Base-by-base conservation (phyloP, 53 echinoderm and acorn worm species). In the Apostichopus leukothele region DNA sequence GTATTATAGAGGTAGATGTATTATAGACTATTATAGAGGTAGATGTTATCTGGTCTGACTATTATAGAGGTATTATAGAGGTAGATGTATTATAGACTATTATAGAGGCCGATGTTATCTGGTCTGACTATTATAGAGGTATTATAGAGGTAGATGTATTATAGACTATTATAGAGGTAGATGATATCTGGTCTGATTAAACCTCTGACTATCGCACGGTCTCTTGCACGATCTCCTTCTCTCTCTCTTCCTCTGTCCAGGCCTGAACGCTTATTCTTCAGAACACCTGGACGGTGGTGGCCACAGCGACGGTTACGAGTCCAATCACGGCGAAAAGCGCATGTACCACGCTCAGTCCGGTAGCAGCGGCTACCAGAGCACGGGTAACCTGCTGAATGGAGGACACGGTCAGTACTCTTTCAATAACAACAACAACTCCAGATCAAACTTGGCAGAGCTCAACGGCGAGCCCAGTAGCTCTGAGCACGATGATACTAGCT, bases 351-450 rank as follows among this genome's bases (percentile, higher is more conserved):
- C 85, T 20, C 85, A 50, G 67, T 85, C 85, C 0, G 84, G 88
- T 67, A 90, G 84, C 73, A 52, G 83, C 39, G 73, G 84, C 21
- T 89, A 91, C 76, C 78, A 81, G 16, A 78, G 89, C 53, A 76
- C 68, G 22, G 83, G 76, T 16, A 88, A 86, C 19, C 20, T 89
- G 22, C 78, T 86, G 6, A 86, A 78, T 23, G 89, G 89, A 9
- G 91, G 89, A 18, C 25, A 51, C 10, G 74, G 77, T 8, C 68
- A 71, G 6, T 80, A 73, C 60, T 93, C 89, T 52, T 91, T 66
- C 81, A 90, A 90, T 68, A 93, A 93, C 53, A 93, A 93, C 87
- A 93, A 93, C 74, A 71, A 73, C 53, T 78, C 86, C n/a, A 21
- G 9, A 12, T 52, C 84, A 21, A 79, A 63, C 16, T 16, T 75